Percentiles rank a stretch among this genome's conserved stretches.
phyloP scores from a whole-genome alignment of 2,888 invertebrate species.

The Tetanocera ferruginea region DNA sequence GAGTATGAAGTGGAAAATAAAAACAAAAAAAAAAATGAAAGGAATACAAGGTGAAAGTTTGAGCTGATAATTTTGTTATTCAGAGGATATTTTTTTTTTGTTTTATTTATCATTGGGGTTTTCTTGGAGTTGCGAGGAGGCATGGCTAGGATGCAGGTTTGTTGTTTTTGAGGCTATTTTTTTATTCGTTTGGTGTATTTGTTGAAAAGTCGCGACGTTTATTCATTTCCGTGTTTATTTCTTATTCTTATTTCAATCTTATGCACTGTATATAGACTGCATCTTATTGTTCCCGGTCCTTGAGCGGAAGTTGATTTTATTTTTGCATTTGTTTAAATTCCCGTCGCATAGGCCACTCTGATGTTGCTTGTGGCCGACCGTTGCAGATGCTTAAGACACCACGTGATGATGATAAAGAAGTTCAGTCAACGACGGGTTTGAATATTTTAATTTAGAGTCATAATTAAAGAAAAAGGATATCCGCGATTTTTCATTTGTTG shows the following conservation, averaged over 20 bases:
- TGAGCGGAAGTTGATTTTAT: constrained; percentile 57
- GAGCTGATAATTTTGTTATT: constrained; percentile 67
- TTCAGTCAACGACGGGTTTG: constrained; percentile 45
- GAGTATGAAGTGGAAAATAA: not conserved
- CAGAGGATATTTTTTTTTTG: constrained; percentile 53
- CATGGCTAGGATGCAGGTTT: constrained; percentile 20
- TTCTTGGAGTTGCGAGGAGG: not conserved
- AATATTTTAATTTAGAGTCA: constrained; percentile 57
- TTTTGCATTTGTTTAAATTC: constrained; percentile 52
- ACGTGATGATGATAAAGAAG: constrained; percentile 36
- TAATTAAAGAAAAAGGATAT: constrained; percentile 58
- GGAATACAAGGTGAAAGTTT: constrained; percentile 48
- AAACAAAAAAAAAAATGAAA: too few relatives aligned
- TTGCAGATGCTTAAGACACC: not conserved
- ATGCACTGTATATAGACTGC: constrained; percentile 38
- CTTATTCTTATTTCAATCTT: constrained; percentile 43
- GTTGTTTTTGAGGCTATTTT: constrained; percentile 20
- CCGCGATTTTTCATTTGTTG: constrained; percentile 56
- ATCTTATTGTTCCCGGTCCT: constrained; percentile 55
- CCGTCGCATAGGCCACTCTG: constrained; percentile 39
- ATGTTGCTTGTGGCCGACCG: not conserved
- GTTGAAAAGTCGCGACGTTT: constrained; percentile 61
- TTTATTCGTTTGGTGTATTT: constrained; percentile 11
- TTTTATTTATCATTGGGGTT: constrained; percentile 36
- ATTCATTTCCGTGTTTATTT: constrained; percentile 67